Conservation (phyloP, 2,888 invertebrate species). For the Gisinianus flammeolus region DNA sequence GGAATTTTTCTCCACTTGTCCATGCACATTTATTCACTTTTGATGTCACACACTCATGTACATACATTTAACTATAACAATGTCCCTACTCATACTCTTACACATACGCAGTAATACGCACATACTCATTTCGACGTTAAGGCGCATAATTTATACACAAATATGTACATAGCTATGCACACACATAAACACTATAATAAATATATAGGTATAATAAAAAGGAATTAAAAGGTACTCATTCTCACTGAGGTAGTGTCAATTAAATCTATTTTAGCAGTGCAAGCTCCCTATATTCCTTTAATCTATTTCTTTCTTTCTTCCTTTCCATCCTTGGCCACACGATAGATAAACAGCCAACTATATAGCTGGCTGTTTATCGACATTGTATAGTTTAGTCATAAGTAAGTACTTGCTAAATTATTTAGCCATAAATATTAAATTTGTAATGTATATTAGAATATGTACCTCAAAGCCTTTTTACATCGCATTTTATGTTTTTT, state of each 20-base stretch:
- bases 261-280: conserved; percentile 10
- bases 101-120: neutral
- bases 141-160: no score
- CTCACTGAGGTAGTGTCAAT: conserved; percentile 16
- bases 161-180: no score
- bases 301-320: neutral
- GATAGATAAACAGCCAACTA: neutral
- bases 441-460: no score
- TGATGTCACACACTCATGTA: conserved; percentile 2
- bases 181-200: no score
- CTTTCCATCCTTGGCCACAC: no score
- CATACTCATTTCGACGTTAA: no score
- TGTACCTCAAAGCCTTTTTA: no score
- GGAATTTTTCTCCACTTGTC: neutral
- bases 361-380: neutral
- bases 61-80: no score
- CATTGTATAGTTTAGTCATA: neutral
- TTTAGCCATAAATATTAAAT: neutral
- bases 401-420: conserved; percentile 3
- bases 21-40: neutral
- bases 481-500: no score
- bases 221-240: conserved; percentile 9
- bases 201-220: neutral
- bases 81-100: no score
- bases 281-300: neutral